These are phyloP conservation scores for Amphilophus citrinellus DNA, from an alignment of 2,113 vertebrate species.

Conservation along the genomic window DNA sequence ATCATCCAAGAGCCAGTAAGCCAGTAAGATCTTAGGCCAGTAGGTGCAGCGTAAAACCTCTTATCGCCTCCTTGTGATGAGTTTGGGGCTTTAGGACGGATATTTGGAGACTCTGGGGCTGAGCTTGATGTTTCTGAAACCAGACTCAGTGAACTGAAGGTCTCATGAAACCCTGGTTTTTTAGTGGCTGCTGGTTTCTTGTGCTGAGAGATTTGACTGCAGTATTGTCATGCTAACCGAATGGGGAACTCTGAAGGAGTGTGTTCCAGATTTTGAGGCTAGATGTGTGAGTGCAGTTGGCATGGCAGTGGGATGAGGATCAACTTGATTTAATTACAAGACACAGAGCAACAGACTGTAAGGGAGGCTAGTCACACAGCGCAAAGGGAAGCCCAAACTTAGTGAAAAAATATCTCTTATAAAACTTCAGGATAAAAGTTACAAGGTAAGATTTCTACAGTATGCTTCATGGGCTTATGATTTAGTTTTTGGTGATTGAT, in stretches of 20 bases:
- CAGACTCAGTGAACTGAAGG: slow-evolving; percentile 56
- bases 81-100: slow-evolving; percentile 63
- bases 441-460: slow-evolving; percentile 8
- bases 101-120: slow-evolving; percentile 45
- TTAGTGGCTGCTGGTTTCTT: slow-evolving; percentile 43
- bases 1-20: slow-evolving; percentile 29
- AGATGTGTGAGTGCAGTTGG: slow-evolving; percentile 49
- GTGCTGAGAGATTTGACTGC: slow-evolving; percentile 45
- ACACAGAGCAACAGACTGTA: slow-evolving; percentile 46
- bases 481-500: slow-evolving; percentile 38
- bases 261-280: slow-evolving; percentile 50
- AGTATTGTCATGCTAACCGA: slow-evolving; percentile 59
- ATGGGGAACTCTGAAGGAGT: slow-evolving; percentile 21
- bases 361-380: slow-evolving; percentile 33
- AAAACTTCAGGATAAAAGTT: slow-evolving; percentile 39
- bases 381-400: slow-evolving; percentile 33
- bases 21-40: slow-evolving; percentile 41
- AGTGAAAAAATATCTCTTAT: slow-evolving; percentile 15
- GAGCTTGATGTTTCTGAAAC: slow-evolving; percentile 53
- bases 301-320: slow-evolving; percentile 50
- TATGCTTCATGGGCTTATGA: slow-evolving; percentile 26
- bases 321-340: slow-evolving; percentile 42
- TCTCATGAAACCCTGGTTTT: slow-evolving; percentile 53
- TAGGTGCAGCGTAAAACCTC: slow-evolving; percentile 34
- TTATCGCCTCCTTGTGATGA: slow-evolving; percentile 48